phyloP scores from a whole-genome alignment of 2,797 vertebrate genomes.

The Tachyglossus aculeatus region DNA sequence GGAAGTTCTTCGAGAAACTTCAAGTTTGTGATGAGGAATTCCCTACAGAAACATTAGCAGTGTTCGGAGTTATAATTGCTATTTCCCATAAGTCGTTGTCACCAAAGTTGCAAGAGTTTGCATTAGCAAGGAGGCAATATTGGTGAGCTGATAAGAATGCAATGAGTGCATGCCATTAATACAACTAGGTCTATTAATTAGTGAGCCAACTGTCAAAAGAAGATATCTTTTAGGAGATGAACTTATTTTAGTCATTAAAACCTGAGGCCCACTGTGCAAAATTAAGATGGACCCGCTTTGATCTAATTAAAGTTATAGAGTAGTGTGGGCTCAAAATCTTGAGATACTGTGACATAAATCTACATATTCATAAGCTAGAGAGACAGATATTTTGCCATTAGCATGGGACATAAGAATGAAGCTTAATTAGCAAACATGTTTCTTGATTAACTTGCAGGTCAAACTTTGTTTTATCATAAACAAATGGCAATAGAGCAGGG shows the following conservation, averaged over 20 bases:
- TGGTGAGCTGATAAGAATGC: conserved; percentile 75
- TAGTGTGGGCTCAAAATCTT: conserved; percentile 68
- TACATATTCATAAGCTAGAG: conserved; percentile 78
- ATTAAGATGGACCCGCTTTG: conserved; percentile 73
- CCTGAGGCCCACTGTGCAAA: conserved; percentile 70
- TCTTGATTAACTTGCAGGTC: conserved; percentile 80
- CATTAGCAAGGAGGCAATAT: conserved; percentile 72
- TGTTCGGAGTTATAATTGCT: conserved; percentile 77
- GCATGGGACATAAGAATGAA: conserved; percentile 74
- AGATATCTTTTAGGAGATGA: conserved; percentile 73
- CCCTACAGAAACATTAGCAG: conserved; percentile 79
- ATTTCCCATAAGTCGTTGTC: conserved; percentile 74
- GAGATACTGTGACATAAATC: conserved; percentile 72
- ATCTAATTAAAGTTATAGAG: conserved; percentile 77
- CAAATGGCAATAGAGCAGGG: conserved; percentile 65
- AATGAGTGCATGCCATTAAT: conserved; percentile 77
- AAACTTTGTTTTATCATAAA: conserved; percentile 70
- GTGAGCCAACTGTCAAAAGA: conserved; percentile 77
- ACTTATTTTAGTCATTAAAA: conserved; percentile 79
- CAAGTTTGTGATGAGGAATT: conserved; percentile 77
- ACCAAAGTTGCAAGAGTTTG: conserved; percentile 73
- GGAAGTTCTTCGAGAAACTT: conserved; percentile 75
- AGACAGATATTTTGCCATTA: conserved; percentile 80
- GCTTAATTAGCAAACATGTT: conserved; percentile 78
- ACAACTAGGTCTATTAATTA: conserved; percentile 82